These are phyloP conservation scores for Ochropacha duplaris DNA, from an alignment of 2,888 invertebrate genomes.

Conservation along the genomic window DNA sequence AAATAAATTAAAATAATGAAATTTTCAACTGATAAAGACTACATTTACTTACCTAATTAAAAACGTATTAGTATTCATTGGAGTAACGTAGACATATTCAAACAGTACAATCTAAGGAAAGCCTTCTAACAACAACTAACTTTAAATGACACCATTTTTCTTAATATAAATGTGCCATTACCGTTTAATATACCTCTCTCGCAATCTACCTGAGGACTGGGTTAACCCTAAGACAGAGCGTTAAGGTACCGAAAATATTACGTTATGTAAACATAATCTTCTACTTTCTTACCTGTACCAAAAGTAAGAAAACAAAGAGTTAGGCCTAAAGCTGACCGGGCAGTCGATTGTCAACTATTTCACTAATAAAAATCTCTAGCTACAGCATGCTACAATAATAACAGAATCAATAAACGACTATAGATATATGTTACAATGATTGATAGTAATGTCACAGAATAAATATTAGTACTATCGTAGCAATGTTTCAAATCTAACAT, in stretches of 20 bases:
- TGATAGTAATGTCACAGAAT: too few relatives aligned
- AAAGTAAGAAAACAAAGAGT: constrained; percentile 10
- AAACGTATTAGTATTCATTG: too few relatives aligned
- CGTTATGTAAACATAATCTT: constrained; percentile 16
- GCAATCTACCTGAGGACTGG: neutral
- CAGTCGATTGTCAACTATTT: too few relatives aligned
- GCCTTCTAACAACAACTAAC: neutral
- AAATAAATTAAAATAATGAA: too few relatives aligned
- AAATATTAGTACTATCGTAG: too few relatives aligned
- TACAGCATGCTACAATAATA: too few relatives aligned
- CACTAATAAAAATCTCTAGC: too few relatives aligned
- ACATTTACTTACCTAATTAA: too few relatives aligned
- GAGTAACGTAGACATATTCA: neutral
- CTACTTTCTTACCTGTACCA: constrained; percentile 10
- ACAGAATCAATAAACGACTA: too few relatives aligned
- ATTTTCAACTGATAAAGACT: too few relatives aligned
- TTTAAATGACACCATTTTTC: constrained; percentile 17
- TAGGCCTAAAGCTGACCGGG: neutral
- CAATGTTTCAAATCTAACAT: too few relatives aligned
- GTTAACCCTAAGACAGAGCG: neutral
- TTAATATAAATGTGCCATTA: constrained; percentile 16
- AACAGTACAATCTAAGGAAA: neutral
- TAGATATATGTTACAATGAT: too few relatives aligned
- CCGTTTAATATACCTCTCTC: neutral
- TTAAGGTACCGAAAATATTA: neutral